Conservation (phyloP, 2,113 vertebrate genomes). For the Solenodon paradoxus region DNA sequence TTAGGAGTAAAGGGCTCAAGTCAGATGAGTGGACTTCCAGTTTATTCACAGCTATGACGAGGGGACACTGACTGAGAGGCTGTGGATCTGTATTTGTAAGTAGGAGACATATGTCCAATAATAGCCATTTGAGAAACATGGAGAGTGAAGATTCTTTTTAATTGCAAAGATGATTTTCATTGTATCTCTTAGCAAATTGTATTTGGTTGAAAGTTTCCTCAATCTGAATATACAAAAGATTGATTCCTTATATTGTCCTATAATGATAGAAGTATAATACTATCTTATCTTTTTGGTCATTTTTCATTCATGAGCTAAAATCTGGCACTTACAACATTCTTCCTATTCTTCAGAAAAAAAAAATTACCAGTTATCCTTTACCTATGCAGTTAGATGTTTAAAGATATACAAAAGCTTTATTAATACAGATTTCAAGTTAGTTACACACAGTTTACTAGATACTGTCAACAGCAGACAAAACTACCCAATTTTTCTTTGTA, state of each 20-base stretch:
- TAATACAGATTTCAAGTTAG: background rate
- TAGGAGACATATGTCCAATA: background rate
- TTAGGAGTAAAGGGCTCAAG: background rate
- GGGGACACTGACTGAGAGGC: background rate
- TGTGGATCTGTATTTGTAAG: background rate
- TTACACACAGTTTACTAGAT: background rate
- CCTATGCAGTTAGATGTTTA: background rate
- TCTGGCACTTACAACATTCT: background rate
- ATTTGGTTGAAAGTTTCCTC: background rate
- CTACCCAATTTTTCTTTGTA: background rate
- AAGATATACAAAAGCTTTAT: background rate
- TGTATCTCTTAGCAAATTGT: background rate
- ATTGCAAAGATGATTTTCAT: background rate
- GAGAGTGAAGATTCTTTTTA: background rate
- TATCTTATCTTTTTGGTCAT: background rate
- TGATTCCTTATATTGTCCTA: too few relatives aligned
- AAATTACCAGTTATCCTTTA: background rate
- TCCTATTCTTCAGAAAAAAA: background rate
- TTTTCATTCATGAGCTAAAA: background rate
- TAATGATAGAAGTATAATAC: background rate
- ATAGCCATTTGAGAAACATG: background rate
- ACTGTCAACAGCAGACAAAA: background rate
- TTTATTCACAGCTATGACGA: background rate
- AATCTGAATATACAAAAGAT: background rate
- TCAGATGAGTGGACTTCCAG: background rate